These are phyloP conservation scores for Telmatochromis brichardi DNA, from an alignment of 2,113 vertebrate species.

Conservation along the genomic window DNA sequence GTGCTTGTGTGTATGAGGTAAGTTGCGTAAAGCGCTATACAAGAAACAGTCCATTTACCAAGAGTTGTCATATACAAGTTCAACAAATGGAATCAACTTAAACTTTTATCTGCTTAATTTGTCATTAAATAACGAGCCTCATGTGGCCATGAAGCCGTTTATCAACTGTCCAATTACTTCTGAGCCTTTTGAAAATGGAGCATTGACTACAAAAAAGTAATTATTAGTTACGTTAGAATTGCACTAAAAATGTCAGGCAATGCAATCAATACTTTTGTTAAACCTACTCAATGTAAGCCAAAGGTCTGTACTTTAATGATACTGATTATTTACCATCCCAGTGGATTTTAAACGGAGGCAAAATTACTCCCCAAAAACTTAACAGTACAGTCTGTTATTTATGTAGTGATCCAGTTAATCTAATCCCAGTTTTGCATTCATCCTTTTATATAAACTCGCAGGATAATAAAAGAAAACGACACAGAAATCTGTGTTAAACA, in stretches of 20 bases:
- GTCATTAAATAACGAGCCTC: background rate
- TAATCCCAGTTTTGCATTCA: background rate
- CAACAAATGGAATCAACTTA: background rate
- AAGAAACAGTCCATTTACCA: background rate
- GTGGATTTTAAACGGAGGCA: background rate
- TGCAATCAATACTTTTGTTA: background rate
- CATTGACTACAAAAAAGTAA: background rate
- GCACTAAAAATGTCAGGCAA: background rate
- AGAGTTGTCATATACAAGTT: background rate
- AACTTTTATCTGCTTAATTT: background rate
- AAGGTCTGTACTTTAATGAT: background rate
- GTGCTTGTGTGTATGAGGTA: background rate
- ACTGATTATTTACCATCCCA: background rate
- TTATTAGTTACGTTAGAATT: background rate
- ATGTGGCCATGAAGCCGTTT: background rate
- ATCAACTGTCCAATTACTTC: background rate
- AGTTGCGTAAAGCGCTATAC: background rate
- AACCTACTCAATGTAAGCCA: background rate
- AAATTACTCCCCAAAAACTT: background rate
- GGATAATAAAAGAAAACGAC: background rate
- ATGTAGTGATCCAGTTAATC: background rate
- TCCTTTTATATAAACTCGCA: background rate
- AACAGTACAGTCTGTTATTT: background rate
- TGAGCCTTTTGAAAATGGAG: background rate
- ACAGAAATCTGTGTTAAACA: conserved; percentile 68